These are phyloP conservation scores for Chiloscyllium plagiosum DNA, from an alignment of 2,113 vertebrate genomes.

Conservation along the genomic window DNA sequence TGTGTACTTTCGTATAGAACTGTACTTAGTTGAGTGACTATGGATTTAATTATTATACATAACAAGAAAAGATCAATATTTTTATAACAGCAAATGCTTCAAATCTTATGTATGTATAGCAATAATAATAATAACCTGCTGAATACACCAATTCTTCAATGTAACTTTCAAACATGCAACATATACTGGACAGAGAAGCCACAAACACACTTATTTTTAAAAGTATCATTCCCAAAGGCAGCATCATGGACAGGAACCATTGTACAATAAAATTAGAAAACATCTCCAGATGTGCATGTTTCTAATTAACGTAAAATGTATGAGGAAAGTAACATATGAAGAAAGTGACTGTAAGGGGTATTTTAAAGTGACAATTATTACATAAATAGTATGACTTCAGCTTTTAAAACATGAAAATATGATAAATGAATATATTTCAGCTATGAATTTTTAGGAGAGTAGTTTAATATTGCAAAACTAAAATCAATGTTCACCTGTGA, in stretches of 20 bases:
- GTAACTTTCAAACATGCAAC: background rate
- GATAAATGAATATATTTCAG: background rate
- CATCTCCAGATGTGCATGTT: background rate
- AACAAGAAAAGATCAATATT: background rate
- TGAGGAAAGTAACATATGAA: background rate
- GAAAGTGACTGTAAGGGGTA: background rate
- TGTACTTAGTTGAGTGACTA: no score
- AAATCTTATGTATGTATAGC: no score
- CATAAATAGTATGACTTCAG: background rate
- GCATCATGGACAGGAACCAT: background rate
- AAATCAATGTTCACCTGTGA: background rate
- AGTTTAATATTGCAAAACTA: background rate
- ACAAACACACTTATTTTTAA: background rate
- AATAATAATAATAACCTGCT: background rate
- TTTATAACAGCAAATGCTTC: background rate
- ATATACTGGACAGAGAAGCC: background rate
- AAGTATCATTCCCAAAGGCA: background rate
- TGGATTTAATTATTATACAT: background rate
- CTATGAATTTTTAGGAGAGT: background rate
- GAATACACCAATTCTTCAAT: background rate
- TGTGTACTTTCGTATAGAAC: background rate
- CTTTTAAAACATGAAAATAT: background rate
- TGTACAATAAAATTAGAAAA: constrained; percentile 10
- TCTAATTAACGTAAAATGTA: background rate
- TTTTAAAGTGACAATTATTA: background rate